Conservation (phyloP, 2,888 invertebrate genomes). For the Epistrophe grossulariae region DNA sequence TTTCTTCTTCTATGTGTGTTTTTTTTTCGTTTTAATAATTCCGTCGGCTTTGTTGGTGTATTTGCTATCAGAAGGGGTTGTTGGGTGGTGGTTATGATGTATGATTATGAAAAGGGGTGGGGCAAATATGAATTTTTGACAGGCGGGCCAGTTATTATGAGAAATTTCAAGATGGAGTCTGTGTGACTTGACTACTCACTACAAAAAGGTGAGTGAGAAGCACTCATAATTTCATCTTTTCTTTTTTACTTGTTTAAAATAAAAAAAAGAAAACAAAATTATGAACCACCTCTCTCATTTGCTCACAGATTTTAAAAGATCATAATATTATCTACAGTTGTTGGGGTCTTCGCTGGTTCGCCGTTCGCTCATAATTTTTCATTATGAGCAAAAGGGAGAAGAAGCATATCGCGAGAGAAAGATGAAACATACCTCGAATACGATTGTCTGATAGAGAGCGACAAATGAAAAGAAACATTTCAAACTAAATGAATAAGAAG, state of each 20-base stretch:
- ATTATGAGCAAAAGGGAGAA: constrained; percentile 38
- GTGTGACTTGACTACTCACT: too few species aligned
- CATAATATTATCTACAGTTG: constrained; percentile 56
- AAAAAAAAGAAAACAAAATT: constrained; percentile 7
- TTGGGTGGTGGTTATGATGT: constrained; percentile 18
- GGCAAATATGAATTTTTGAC: constrained; percentile 36
- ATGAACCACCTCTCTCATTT: constrained; percentile 48
- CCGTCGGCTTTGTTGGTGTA: constrained; percentile 22
- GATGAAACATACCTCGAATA: constrained; percentile 20
- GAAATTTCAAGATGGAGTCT: constrained; percentile 45
- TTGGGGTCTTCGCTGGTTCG: constrained; percentile 67
- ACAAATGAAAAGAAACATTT: constrained; percentile 37
- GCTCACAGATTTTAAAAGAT: constrained; percentile 18
- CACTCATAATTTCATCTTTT: constrained; percentile 61
- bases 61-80: neutral
- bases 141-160: constrained; percentile 21
- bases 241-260: neutral
- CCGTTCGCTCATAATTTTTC: constrained; percentile 62
- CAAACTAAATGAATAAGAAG: neutral
- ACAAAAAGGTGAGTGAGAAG: constrained; percentile 42
- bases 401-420: neutral
- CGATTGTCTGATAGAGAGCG: constrained; percentile 65
- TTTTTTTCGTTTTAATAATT: constrained; percentile 35
- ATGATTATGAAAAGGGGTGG: constrained; percentile 43
- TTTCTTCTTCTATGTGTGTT: constrained; percentile 55